Evolutionary conservation across 2,113 vertebrate species (phyloP).

Genomic region (Jaculus jaculus): DNA sequence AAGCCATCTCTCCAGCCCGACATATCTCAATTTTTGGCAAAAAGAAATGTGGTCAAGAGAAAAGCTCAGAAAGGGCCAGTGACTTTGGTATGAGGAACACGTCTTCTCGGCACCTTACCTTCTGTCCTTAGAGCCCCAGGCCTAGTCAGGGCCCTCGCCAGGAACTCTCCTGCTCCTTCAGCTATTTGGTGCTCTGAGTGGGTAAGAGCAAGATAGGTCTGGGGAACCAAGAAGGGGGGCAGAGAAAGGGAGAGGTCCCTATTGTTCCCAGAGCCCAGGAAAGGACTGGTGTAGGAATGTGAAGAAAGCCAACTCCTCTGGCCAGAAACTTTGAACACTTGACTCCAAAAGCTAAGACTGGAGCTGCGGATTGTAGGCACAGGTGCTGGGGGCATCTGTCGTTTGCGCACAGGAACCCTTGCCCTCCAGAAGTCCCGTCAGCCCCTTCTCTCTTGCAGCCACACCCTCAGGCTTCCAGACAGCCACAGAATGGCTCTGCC

Average conservation of each 20-base stretch:
- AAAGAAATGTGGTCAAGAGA: slow-evolving; percentile 43
- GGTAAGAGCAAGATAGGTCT: background rate
- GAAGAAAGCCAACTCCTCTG: slow-evolving; percentile 1
- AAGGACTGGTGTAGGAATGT: background rate
- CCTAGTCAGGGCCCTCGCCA: slow-evolving; percentile 4
- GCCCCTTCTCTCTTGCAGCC: slow-evolving; percentile 40
- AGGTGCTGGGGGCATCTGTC: background rate
- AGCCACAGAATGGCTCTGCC: slow-evolving; percentile 43
- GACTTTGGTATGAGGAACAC: slow-evolving; percentile 70
- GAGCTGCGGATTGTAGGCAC: slow-evolving; percentile 34
- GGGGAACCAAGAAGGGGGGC: background rate
- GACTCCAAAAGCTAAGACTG: slow-evolving; percentile 37
- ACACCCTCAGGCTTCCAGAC: background rate
- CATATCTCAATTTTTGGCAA: slow-evolving; percentile 67
- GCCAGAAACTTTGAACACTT: slow-evolving; percentile 27
- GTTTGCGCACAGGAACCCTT: background rate
- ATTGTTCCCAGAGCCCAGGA: background rate
- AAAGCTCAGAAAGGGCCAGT: slow-evolving; percentile 48
- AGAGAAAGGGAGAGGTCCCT: background rate
- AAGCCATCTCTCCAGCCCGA: no score
- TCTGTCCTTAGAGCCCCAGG: slow-evolving; percentile 41
- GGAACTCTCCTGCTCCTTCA: slow-evolving; percentile 3
- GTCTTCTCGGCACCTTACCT: slow-evolving; percentile 6
- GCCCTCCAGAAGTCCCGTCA: background rate
- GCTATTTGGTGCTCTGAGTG: slow-evolving; percentile 65